Evolutionary conservation across 1,140 invertebrate genomes (phyloP).

Genomic region (Anthonomus grandis): DNA sequence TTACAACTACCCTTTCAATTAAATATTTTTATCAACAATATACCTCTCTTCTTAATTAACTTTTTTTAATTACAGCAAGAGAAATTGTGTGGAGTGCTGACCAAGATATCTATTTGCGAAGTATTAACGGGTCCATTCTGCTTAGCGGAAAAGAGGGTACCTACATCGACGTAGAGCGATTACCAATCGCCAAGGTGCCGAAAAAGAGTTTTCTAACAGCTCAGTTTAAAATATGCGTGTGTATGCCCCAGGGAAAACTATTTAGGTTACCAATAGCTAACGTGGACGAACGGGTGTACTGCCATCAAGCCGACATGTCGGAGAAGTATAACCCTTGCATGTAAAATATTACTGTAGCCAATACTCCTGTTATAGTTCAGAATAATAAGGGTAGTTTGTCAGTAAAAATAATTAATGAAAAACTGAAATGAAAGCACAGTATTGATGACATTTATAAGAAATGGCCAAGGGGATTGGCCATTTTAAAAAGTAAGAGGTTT

Average conservation of each 20-base stretch:
- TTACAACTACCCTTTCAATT: too few relatives aligned
- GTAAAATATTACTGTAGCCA: too few relatives aligned
- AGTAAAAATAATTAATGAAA: too few relatives aligned
- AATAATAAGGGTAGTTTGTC: too few relatives aligned
- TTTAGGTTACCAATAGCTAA: conserved; percentile 64
- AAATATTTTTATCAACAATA: too few relatives aligned
- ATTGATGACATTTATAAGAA: too few relatives aligned
- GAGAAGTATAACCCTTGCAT: conserved; percentile 69
- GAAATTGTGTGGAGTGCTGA: conserved; percentile 67
- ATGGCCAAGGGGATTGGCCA: too few relatives aligned
- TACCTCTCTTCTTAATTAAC: neutral
- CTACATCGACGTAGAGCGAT: conserved; percentile 66
- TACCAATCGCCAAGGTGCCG: conserved; percentile 62
- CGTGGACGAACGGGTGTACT: conserved; percentile 56
- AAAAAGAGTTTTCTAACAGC: conserved; percentile 49
- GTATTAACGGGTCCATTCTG: conserved; percentile 73
- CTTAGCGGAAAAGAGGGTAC: conserved; percentile 68
- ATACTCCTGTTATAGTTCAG: too few relatives aligned
- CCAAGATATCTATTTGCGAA: conserved; percentile 74
- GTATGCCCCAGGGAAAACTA: conserved; percentile 80
- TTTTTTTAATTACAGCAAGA: conserved; percentile 18
- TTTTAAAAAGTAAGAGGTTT: too few relatives aligned
- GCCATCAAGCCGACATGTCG: conserved; percentile 60
- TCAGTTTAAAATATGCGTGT: conserved; percentile 83
- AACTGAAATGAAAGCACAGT: too few relatives aligned